Conservation (phyloP, 2,888 invertebrate species). For the Carabus problematicus region DNA sequence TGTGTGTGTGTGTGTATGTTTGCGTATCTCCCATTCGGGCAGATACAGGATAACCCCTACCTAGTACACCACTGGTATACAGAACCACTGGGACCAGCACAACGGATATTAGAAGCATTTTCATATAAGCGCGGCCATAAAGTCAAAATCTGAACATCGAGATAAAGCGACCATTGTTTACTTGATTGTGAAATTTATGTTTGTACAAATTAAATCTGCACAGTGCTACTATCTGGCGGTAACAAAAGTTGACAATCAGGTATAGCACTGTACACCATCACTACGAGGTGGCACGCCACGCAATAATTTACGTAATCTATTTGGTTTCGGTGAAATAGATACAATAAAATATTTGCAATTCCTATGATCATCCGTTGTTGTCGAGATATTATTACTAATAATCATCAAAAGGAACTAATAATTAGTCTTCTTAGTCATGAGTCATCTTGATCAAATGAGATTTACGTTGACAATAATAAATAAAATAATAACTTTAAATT, state of each 20-base stretch:
- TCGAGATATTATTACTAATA: too few species aligned
- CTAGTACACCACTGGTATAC: slow-evolving; percentile 8
- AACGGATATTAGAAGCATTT: slow-evolving; percentile 58
- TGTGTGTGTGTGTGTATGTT: background rate
- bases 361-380: too few species aligned
- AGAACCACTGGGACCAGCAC: background rate
- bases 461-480: too few species aligned
- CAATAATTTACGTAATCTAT: background rate
- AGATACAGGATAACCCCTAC: slow-evolving; percentile 1
- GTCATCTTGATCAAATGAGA: too few species aligned
- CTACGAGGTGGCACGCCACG: slow-evolving; percentile 47
- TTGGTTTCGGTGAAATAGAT: too few species aligned
- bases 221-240: slow-evolving; percentile 53
- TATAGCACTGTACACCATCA: slow-evolving; percentile 46
- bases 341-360: too few species aligned
- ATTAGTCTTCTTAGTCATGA: too few species aligned
- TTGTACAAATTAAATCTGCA: slow-evolving; percentile 61
- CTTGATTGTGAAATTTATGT: slow-evolving; percentile 62
- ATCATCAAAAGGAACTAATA: too few species aligned
- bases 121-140: slow-evolving; percentile 58
- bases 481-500: too few species aligned
- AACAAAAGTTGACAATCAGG: slow-evolving; percentile 59
- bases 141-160: slow-evolving; percentile 60
- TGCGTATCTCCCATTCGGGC: background rate
- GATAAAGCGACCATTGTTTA: slow-evolving; percentile 61